Evolutionary conservation across 2,113 vertebrate genomes (phyloP).

Genomic region (Thunnus maccoyii): DNA sequence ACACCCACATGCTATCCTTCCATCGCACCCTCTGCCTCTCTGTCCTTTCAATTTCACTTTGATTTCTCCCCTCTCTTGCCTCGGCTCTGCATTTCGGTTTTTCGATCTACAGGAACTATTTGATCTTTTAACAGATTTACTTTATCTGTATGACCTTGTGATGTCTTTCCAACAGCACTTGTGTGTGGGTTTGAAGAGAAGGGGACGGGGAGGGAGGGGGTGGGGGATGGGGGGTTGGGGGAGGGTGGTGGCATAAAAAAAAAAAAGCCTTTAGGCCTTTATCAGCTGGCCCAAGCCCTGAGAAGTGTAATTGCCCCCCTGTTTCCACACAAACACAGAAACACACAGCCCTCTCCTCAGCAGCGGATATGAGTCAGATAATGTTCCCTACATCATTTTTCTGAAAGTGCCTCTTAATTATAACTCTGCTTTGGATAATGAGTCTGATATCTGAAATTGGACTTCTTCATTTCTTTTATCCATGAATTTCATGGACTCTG

Average conservation of each 20-base stretch:
- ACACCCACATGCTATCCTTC: constrained; percentile 28
- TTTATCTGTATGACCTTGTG: constrained; percentile 77
- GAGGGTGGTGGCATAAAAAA: neutral
- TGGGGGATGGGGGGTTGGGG: too few relatives aligned
- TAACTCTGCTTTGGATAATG: constrained; percentile 63
- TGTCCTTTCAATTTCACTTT: constrained; percentile 40
- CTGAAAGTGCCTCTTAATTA: constrained; percentile 65
- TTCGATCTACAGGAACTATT: constrained; percentile 69
- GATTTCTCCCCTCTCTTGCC: constrained; percentile 23
- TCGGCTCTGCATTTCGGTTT: constrained; percentile 34
- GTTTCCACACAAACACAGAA: constrained; percentile 34
- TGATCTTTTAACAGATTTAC: constrained; percentile 78
- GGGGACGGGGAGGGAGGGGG: neutral
- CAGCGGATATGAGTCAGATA: constrained; percentile 41
- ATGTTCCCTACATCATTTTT: constrained; percentile 48
- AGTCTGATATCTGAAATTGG: constrained; percentile 72
- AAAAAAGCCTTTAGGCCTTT: constrained; percentile 29
- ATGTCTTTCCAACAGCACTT: constrained; percentile 48
- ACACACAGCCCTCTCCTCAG: constrained; percentile 24
- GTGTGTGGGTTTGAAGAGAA: neutral
- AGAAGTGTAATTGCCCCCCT: constrained; percentile 42
- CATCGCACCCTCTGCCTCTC: constrained; percentile 17
- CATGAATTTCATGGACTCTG: constrained; percentile 43
- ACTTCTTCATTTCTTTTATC: constrained; percentile 62
- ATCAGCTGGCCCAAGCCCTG: constrained; percentile 27